A percentile compares a stretch with the other conserved stretches of the same genome.
These are phyloP conservation scores for Zingel zingel DNA, from an alignment of 2,113 vertebrate species.

Conservation along the genomic window DNA sequence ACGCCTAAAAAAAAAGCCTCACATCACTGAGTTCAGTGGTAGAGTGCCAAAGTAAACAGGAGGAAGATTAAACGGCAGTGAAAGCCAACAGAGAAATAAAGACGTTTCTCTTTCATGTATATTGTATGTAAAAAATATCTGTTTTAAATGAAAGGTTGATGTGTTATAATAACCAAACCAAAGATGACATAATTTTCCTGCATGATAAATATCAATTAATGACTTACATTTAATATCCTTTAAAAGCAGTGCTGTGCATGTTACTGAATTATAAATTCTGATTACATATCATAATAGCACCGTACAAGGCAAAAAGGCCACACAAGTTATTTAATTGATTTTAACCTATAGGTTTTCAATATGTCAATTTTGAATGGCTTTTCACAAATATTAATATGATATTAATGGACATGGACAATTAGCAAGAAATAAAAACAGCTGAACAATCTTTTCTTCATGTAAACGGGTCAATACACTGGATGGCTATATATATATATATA, in stretches of 20 bases:
- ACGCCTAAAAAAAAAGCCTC: not conserved
- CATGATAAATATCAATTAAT: too few species aligned
- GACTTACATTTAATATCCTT: too few species aligned
- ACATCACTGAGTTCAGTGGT: slow-evolving; percentile 11
- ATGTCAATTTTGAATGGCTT: not conserved
- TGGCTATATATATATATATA: not conserved
- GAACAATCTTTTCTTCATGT: not conserved
- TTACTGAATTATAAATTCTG: too few species aligned
- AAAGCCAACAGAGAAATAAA: not conserved
- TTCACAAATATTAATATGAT: not conserved
- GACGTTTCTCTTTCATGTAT: not conserved
- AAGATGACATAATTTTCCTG: too few species aligned
- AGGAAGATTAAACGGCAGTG: not conserved
- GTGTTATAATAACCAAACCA: not conserved
- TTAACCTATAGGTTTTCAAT: not conserved
- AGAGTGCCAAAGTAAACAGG: not conserved
- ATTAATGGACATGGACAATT: not conserved
- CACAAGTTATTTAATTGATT: not conserved
- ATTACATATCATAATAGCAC: not conserved
- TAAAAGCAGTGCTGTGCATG: too few species aligned
- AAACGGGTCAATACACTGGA: not conserved
- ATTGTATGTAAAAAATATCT: not conserved
- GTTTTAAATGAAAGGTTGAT: not conserved
- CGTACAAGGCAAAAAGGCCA: not conserved
- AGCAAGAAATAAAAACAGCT: not conserved